Percentiles rank a stretch among this genome's conserved stretches.
Evolutionary conservation across 2,888 invertebrate species (phyloP).

Genomic region (Miltochrista miniata): DNA sequence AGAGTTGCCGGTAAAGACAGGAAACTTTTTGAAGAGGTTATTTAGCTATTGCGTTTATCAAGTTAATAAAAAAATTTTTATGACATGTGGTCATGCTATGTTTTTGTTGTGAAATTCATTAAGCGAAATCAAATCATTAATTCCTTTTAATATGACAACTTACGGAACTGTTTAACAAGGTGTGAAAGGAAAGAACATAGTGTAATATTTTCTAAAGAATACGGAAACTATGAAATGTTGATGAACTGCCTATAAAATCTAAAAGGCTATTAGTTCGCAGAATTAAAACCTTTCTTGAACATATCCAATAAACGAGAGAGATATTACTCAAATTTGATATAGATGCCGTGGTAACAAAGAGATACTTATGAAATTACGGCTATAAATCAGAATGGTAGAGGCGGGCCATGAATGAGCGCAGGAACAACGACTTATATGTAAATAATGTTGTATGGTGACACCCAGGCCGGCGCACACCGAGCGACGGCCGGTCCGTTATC

Average conservation of each 20-base stretch:
- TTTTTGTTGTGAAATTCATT: too few species aligned
- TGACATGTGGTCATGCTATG: too few species aligned
- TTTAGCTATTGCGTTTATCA: too few species aligned
- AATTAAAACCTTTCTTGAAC: conserved; percentile 53
- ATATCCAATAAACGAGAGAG: conserved; percentile 60
- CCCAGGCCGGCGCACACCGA: conserved; percentile 39
- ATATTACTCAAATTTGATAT: conserved; percentile 72
- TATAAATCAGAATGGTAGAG: conserved; percentile 74
- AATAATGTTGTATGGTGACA: conserved; percentile 65
- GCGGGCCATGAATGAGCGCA: conserved; percentile 71
- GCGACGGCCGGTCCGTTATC: conserved; percentile 49
- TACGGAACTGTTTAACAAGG: too few species aligned
- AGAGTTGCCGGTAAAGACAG: too few species aligned
- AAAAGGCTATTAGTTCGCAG: conserved; percentile 47
- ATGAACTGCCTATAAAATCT: conserved; percentile 20
- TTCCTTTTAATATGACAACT: too few species aligned
- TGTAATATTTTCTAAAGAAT: too few species aligned
- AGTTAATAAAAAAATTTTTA: too few species aligned
- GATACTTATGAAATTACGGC: conserved; percentile 82
- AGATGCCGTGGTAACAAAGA: conserved; percentile 76
- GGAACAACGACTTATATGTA: conserved; percentile 79
- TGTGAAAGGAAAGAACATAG: too few species aligned
- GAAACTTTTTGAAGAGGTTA: too few species aligned
- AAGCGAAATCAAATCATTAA: too few species aligned
- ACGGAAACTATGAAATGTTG: too few species aligned